Evolutionary conservation across 2,888 invertebrate genomes (phyloP).

Genomic region (Pyralis farinalis): DNA sequence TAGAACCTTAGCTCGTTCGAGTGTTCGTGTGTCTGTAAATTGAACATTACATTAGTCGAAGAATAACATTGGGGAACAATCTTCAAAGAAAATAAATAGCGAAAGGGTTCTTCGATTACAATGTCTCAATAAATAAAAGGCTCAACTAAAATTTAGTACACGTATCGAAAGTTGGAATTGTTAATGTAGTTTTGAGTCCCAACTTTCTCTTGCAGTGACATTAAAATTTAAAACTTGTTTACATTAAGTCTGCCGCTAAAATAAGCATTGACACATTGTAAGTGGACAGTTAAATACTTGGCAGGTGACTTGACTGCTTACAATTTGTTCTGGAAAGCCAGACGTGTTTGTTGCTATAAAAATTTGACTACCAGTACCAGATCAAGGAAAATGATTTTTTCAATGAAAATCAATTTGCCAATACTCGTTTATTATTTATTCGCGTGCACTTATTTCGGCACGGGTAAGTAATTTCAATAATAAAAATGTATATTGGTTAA

Average conservation of each 20-base stretch:
- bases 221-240: conserved; percentile 78
- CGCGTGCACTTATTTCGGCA: neutral
- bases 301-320: conserved; percentile 46
- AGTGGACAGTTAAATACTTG: conserved; percentile 65
- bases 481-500: conserved; percentile 5
- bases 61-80: too few relatives aligned
- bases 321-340: conserved; percentile 57
- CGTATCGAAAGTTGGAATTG: conserved; percentile 54
- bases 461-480: conserved; percentile 13
- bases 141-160: conserved; percentile 36
- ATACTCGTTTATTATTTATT: conserved; percentile 22
- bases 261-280: conserved; percentile 55
- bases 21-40: too few relatives aligned
- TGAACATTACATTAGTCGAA: too few relatives aligned
- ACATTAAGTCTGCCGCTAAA: conserved; percentile 54
- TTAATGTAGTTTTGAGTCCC: conserved; percentile 41
- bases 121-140: conserved; percentile 3
- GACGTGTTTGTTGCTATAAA: conserved; percentile 31
- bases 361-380: conserved; percentile 15
- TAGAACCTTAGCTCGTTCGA: too few relatives aligned
- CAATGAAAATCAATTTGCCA: conserved; percentile 26
- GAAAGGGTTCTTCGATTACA: conserved; percentile 8
- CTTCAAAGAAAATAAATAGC: too few relatives aligned
- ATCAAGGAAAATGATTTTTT: conserved; percentile 26
- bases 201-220: conserved; percentile 65